These are phyloP conservation scores for Pectinophora gossypiella DNA, from an alignment of 1,140 invertebrate species.

Conservation along the genomic window DNA sequence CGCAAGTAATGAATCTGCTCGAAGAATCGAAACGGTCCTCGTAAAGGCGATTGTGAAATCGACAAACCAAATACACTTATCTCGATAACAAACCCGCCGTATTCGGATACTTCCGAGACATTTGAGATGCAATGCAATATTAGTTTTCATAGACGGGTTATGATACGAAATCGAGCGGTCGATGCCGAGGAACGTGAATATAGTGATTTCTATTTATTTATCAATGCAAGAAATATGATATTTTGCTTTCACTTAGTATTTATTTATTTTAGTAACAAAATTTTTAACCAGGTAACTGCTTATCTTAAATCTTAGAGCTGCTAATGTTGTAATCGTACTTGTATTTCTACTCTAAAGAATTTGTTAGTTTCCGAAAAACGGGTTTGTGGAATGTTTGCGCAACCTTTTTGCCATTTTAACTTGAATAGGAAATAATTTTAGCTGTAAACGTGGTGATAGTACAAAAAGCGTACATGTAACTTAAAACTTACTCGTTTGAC, in stretches of 20 bases:
- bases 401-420: not conserved
- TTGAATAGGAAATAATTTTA: not conserved
- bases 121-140: slow-evolving; percentile 40
- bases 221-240: slow-evolving; percentile 43
- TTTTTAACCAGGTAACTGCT: too few relatives aligned
- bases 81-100: slow-evolving; percentile 3
- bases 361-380: not conserved
- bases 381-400: not conserved
- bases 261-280: too few relatives aligned
- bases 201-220: slow-evolving; percentile 56
- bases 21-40: not conserved
- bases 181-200: slow-evolving; percentile 40
- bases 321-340: too few relatives aligned
- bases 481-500: slow-evolving; percentile 11
- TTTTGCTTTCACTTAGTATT: slow-evolving; percentile 57
- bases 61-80: slow-evolving; percentile 7
- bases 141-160: slow-evolving; percentile 40
- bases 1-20: not conserved
- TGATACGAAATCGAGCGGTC: slow-evolving; percentile 35
- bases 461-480: not conserved
- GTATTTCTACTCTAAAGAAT: not conserved
- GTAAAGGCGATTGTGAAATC: slow-evolving; percentile 9
- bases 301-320: too few relatives aligned
- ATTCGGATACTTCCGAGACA: slow-evolving; percentile 20
- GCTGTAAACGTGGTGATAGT: not conserved